Evolutionary conservation across 2,888 invertebrate species (phyloP), one percentile per base, ranked within the genome.

Genomic region (Plagodis pulveraria): DNA sequence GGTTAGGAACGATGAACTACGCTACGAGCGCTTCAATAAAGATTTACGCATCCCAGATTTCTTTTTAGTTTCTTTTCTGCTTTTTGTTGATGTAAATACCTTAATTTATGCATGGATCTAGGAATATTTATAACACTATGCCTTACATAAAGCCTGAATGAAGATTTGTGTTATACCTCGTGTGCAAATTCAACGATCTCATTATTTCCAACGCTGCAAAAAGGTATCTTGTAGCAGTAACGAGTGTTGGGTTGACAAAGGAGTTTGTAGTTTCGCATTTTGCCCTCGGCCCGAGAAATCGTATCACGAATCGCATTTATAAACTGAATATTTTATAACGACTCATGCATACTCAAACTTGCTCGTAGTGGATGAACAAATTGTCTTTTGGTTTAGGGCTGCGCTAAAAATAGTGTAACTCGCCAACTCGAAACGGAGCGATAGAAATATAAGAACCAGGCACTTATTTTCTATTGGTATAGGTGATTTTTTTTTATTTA

Each of bases 241-340:
- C 67, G 66, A 69, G 69, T 66, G 70, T 62, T 70, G 70, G 69
- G 70, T 62, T 70, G 70, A 70, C 66, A 65, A 65, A 70, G 67
- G 65, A 58, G 58, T 51, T 58, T 55, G 64, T 63, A 59, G 68
- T 67, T 64, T 63, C 65, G 59, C 63, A 52, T 61, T 60, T 60
- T 59, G 65, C 66, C 64, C 60, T 64, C 66, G 62, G 62, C 63
- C 69, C 65, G 69, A 64, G 60, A 49, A 72, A 74, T 74, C 69
- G 72, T 71, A 72, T 76, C 74, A 71, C 68, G 70, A 69, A 72
- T 72, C 74, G 67, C 73, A 77, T 78, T 77, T 75, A 73, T 73
- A 74, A 72, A 66, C 65, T 78, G 76, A 77, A 81, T 80, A 76
- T 77, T 78, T 78, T 74, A 79, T 76, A 70, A 58, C 63, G 65